Base-by-base conservation (phyloP, 1,140 invertebrate species). In the Megalopta genalis region DNA sequence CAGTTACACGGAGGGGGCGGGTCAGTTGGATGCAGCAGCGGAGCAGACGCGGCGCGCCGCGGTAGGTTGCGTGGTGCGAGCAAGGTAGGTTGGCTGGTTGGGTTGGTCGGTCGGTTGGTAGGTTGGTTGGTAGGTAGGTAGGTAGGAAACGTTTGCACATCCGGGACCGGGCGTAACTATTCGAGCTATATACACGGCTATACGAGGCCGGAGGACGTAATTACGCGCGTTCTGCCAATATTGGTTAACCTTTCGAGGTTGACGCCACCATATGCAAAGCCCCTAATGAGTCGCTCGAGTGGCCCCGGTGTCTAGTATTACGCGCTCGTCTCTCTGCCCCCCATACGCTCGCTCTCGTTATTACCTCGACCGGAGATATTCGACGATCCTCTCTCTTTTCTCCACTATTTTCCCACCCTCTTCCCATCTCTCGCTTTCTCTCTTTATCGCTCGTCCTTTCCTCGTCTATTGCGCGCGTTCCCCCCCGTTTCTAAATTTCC, bases 221-320 rank as follows among this genome's bases (percentile, higher is more conserved):
- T 92, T 93, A 93, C 90, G 90, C 88, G 87, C 86, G 89, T 91
- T 92, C 90, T 90, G 90, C 91, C 90, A 93, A 93, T 93, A 93
- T 93, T 93, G 92, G 91, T 91, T 91, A 92, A 92, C 91, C 92
- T 93, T 93, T 93, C 90, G 91, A 93, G 91, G 90, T 92, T 92
- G 90, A 90, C 90, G 90, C 89, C 89, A 88, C 90, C 90, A 91
- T 92, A 91, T 91, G 91, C 91, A 92, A 91, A 91, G 90, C 89
- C 91, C 89, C 88, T 92, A 92, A 92, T 92, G 91, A 92, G 90
- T 90, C 87, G 87, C 88, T 92, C 88, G 89, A 92, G 91, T 91
- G 90, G 88, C 84, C 74, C 82, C 87, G 86, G 78, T 87, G 84
- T 88, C 88, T 87, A 88, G 86, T 88, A 90, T 90, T 90, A 89